Evolutionary conservation across 2,797 vertebrate genomes (phyloP).

Genomic region (Huso huso): DNA sequence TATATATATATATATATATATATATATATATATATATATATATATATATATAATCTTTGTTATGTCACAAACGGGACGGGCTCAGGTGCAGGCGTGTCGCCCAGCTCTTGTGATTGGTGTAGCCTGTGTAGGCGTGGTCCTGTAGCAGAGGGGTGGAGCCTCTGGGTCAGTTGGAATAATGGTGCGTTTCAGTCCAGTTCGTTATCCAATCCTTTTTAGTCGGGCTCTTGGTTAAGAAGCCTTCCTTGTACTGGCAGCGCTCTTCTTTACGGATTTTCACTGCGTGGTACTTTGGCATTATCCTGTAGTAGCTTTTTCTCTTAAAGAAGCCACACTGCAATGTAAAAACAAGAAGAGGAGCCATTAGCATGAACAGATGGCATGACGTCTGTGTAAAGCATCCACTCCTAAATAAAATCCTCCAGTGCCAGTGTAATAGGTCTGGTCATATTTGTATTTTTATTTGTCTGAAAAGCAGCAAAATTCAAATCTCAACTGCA

Average conservation of each 20-base stretch:
- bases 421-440: too few species aligned
- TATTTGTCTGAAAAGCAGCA: too few species aligned
- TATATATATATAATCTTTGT: too few species aligned
- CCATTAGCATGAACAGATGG: too few species aligned
- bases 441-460: too few species aligned
- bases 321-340: conserved; percentile 87
- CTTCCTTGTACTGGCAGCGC: conserved; percentile 68
- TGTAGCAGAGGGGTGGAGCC: conserved; percentile 19
- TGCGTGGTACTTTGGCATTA: conserved; percentile 90
- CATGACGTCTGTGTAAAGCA: too few species aligned
- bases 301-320: conserved; percentile 79
- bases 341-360: conserved; percentile 20
- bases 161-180: conserved; percentile 75
- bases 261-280: conserved; percentile 82
- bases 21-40: too few species aligned
- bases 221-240: conserved; percentile 62
- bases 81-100: neutral
- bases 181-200: conserved; percentile 82
- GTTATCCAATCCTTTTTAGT: conserved; percentile 88
- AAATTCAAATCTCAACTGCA: too few species aligned
- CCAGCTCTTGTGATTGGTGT: neutral
- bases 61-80: too few species aligned
- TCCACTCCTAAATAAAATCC: too few species aligned
- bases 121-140: conserved; percentile 18
- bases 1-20: too few species aligned